A percentile compares a stretch with the other conserved stretches of the same genome.
phyloP scores from a whole-genome alignment of 2,888 invertebrate genomes.

The Sericinus montela region DNA sequence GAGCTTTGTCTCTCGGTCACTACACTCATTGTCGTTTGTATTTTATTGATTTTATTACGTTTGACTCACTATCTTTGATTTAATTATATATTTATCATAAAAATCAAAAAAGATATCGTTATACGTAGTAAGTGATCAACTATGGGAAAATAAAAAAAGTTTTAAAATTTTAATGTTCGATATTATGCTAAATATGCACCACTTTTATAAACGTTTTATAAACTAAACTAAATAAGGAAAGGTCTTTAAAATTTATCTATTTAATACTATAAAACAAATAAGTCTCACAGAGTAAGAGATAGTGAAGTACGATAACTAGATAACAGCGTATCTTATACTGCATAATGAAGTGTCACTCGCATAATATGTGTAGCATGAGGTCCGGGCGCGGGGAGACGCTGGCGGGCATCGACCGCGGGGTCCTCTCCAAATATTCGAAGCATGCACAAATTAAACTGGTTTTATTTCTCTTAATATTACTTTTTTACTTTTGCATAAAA shows the following conservation, averaged over 20 bases:
- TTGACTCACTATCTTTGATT: too few relatives aligned
- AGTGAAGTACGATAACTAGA: constrained; percentile 18
- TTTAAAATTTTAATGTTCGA: too few relatives aligned
- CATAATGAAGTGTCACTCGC: constrained; percentile 33
- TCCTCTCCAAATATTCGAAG: constrained; percentile 74
- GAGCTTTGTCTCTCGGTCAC: constrained; percentile 9
- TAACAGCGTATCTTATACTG: constrained; percentile 25
- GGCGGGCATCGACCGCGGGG: constrained; percentile 71
- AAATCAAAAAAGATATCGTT: too few relatives aligned
- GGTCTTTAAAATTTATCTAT: background rate
- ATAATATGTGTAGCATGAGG: constrained; percentile 30
- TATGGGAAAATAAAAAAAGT: too few relatives aligned
- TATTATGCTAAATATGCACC: too few relatives aligned
- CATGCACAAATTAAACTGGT: constrained; percentile 78
- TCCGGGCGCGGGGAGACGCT: constrained; percentile 23
- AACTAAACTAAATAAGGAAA: too few relatives aligned
- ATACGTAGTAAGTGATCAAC: too few relatives aligned
- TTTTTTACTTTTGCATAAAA: constrained; percentile 68
- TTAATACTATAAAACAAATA: background rate
- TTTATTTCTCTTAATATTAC: constrained; percentile 56
- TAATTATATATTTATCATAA: too few relatives aligned
- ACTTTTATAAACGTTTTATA: too few relatives aligned
- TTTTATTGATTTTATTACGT: background rate
- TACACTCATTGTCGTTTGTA: constrained; percentile 3
- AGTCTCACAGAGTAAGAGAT: background rate